Base-by-base conservation (phyloP, 2,888 invertebrate species). In the Eulithis prunata region DNA sequence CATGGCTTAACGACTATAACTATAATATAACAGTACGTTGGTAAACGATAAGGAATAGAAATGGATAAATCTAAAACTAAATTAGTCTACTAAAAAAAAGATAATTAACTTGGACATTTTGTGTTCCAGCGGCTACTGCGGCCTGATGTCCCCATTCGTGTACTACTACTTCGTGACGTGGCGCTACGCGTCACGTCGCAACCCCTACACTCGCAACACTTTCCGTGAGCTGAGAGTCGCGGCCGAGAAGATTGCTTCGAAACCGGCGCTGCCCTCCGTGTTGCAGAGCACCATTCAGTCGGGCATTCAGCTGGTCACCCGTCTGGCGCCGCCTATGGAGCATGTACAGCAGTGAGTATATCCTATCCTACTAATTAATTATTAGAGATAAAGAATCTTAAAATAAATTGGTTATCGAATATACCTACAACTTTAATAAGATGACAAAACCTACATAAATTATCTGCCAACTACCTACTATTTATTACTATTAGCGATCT, bases 151-250 rank as follows among this genome's bases (percentile, higher is more conserved):
- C 12, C 99, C 99, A 53, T 97, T 99, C 90, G 95, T 99, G 80
- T 99, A 99, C 94, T 99, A 99, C 91, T 97, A 99, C 87, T 99
- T 99, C 93, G 93, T 99, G 79, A 95, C 96, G 68, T 95, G 91
- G 91, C 96, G 99, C 69, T 98, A 99, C 92, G 94, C 97, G 69
- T 99, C 99, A 6, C 95, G 98, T 65, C 96, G 99, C 78, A 99
- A 99, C 94, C 99, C 99, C 0, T 98, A 98, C 93, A 98, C 98
- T 62, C 96, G 98, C 84, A 98, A 96, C 86, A 96, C 98, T 88
- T 99, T 99, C 94, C 94, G 95, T 73, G 99, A 99, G 88, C 93
- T 99, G 80, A 95, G 98, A 73, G 93, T 96, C 73, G 91, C 95
- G 0, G 92, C 96, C 8, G 97, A 97, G 87, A 32, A 38, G 43